These are phyloP conservation scores for Aptenodytes patagonicus DNA, from an alignment of 2,113 vertebrate species.

Conservation along the genomic window DNA sequence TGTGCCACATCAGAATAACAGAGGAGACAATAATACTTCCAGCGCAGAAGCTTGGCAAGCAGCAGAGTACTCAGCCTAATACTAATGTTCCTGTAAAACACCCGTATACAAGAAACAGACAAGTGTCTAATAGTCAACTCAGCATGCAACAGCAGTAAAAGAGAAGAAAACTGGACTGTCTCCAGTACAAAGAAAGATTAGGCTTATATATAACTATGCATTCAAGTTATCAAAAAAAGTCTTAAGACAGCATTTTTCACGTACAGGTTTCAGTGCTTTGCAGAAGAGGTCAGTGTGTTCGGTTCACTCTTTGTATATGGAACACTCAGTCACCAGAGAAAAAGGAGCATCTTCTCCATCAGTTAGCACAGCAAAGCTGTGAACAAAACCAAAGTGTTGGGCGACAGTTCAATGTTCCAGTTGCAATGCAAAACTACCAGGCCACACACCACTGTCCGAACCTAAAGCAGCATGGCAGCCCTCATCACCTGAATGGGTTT, in stretches of 20 bases:
- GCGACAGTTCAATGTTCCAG: neutral
- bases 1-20: neutral
- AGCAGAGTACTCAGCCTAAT: constrained; percentile 1
- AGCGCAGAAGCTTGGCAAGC: neutral
- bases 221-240: neutral
- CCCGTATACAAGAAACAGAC: neutral
- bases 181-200: neutral
- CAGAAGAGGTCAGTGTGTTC: neutral
- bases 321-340: neutral
- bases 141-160: neutral
- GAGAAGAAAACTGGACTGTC: neutral
- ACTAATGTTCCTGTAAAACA: constrained; percentile 33
- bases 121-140: constrained; percentile 18
- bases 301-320: neutral
- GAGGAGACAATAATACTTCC: neutral
- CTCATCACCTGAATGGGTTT: fast-evolving
- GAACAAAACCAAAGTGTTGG: neutral
- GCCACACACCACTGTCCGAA: neutral
- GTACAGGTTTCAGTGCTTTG: neutral
- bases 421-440: neutral
- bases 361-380: neutral
- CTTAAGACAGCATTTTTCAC: neutral
- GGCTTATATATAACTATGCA: neutral
- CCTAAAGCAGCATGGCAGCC: neutral
- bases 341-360: neutral